phyloP scores from a whole-genome alignment of 2,113 vertebrate genomes.

The Melanerpes aurifrons region DNA sequence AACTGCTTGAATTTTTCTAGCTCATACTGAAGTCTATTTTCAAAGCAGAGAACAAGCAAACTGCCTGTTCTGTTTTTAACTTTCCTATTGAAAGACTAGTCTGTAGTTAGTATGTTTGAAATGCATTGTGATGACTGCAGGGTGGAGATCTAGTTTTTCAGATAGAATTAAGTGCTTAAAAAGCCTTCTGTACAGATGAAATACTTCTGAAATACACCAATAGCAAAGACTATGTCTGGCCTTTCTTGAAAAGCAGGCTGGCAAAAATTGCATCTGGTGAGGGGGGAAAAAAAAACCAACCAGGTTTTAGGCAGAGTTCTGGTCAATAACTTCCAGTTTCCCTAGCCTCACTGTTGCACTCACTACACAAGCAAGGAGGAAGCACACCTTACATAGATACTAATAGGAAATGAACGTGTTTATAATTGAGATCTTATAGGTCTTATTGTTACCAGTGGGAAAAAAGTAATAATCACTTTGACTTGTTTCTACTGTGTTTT shows the following conservation, averaged over 20 bases:
- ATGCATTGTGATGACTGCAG: neutral
- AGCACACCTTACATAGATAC: neutral
- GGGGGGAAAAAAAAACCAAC: neutral
- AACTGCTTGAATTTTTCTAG: neutral
- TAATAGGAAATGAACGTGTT: neutral
- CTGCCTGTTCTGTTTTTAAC: neutral
- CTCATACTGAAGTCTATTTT: neutral
- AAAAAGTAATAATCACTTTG: neutral
- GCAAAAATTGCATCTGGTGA: neutral
- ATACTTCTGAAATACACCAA: neutral
- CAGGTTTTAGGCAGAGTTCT: neutral
- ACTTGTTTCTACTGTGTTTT: neutral
- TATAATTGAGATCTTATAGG: neutral
- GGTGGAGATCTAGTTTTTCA: neutral
- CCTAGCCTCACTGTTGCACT: neutral
- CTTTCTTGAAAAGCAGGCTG: neutral
- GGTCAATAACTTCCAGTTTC: neutral
- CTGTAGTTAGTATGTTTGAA: neutral
- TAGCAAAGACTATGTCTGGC: neutral
- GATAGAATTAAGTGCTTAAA: neutral
- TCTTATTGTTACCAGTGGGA: neutral
- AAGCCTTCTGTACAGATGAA: neutral
- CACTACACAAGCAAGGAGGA: neutral
- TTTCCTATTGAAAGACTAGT: neutral
- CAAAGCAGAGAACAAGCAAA: neutral